Evolutionary conservation across 2,797 vertebrate species (phyloP).

Genomic region (Anguilla anguilla): DNA sequence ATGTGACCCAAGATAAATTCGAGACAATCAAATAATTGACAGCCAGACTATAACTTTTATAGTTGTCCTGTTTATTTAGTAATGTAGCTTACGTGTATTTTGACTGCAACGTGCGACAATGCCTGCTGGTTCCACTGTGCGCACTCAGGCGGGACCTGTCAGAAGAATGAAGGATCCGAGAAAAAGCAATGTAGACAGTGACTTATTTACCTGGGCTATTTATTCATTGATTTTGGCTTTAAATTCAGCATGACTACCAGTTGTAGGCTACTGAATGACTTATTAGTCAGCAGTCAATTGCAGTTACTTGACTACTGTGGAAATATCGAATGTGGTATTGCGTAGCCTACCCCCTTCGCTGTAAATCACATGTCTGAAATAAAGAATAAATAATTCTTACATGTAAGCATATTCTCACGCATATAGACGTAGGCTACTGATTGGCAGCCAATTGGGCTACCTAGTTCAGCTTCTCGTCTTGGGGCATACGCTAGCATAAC

Average conservation of each 20-base stretch:
- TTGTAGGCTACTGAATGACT: neutral
- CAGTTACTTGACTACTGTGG: neutral
- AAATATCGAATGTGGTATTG: neutral
- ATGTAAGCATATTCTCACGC: neutral
- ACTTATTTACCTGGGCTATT: too few relatives aligned
- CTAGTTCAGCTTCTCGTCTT: neutral
- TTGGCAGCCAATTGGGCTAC: neutral
- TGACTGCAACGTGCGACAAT: too few relatives aligned
- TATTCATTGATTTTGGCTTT: too few relatives aligned
- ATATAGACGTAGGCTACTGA: neutral
- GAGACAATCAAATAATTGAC: neutral
- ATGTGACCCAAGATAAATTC: neutral
- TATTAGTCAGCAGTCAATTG: neutral
- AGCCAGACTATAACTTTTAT: too few relatives aligned
- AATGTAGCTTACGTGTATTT: too few relatives aligned
- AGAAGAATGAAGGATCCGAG: too few relatives aligned
- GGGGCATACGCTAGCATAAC: neutral
- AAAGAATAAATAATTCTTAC: neutral
- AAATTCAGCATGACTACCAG: too few relatives aligned
- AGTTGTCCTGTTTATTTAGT: too few relatives aligned
- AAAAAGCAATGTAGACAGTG: too few relatives aligned
- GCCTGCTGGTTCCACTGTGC: too few relatives aligned
- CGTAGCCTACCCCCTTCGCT: neutral
- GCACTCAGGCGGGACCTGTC: too few relatives aligned
- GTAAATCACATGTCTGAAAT: neutral